phyloP scores from a whole-genome alignment of 2,113 vertebrate species.

The Chrysochloris asiatica region DNA sequence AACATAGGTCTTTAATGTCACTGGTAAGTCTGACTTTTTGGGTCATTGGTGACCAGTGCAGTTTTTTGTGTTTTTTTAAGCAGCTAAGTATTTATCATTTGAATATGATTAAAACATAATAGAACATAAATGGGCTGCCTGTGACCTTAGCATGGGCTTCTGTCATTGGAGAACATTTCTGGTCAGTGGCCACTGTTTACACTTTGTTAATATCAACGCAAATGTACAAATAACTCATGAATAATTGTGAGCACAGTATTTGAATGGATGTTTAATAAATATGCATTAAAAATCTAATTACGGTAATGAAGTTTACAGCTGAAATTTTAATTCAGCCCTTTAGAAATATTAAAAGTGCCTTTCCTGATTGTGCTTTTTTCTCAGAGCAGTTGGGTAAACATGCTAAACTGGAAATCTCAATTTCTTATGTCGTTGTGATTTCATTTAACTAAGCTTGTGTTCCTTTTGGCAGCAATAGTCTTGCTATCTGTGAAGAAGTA shows the following conservation, averaged over 20 bases:
- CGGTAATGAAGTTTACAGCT: slow-evolving; percentile 76
- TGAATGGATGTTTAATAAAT: slow-evolving; percentile 78
- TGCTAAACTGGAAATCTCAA: slow-evolving; percentile 66
- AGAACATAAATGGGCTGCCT: not conserved
- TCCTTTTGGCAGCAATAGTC: slow-evolving; percentile 57
- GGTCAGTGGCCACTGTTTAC: slow-evolving; percentile 74
- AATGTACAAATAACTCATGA: slow-evolving; percentile 72
- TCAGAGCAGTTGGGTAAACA: slow-evolving; percentile 73
- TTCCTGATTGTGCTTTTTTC: slow-evolving; percentile 79
- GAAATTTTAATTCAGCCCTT: slow-evolving; percentile 75
- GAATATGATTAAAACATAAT: slow-evolving; percentile 34
- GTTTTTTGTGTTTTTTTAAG: slow-evolving; percentile 61
- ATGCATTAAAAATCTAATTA: slow-evolving; percentile 80
- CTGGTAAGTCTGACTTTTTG: slow-evolving; percentile 60
- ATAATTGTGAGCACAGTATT: slow-evolving; percentile 70
- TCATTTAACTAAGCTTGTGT: slow-evolving; percentile 67
- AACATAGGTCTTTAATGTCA: slow-evolving; percentile 50
- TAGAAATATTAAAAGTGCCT: slow-evolving; percentile 74
- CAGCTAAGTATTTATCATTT: slow-evolving; percentile 48
- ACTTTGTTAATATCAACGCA: slow-evolving; percentile 66
- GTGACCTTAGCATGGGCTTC: slow-evolving; percentile 40
- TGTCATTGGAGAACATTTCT: slow-evolving; percentile 28
- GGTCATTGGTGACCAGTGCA: slow-evolving; percentile 58
- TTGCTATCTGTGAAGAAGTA: slow-evolving; percentile 65
- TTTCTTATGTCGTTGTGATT: slow-evolving; percentile 77